Conservation (phyloP, 1,140 invertebrate species). For the Mycetomoellerius zeteki region DNA sequence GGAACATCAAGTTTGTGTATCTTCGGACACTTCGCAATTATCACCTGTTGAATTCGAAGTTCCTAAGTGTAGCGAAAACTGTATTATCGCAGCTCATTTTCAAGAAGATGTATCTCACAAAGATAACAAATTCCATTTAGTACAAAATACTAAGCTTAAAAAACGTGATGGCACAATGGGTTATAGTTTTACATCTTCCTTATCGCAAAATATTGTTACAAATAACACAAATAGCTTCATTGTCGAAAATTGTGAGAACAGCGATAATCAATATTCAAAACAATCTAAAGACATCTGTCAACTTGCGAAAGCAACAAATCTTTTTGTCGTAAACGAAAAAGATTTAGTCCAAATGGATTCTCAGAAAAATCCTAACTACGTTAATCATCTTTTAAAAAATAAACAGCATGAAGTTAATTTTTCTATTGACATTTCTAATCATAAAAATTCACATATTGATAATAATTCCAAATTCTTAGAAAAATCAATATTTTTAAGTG, state of each 20-base stretch:
- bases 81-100: neutral
- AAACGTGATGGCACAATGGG: neutral
- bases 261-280: neutral
- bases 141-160: neutral
- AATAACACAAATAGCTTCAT: neutral
- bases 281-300: neutral
- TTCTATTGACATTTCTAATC: neutral
- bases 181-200: neutral
- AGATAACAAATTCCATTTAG: neutral
- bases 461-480: neutral
- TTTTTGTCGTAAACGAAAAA: neutral
- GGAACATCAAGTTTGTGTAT: constrained; percentile 15
- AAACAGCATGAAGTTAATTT: neutral
- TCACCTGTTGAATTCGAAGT: constrained; percentile 27
- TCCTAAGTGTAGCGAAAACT: constrained; percentile 6
- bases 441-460: neutral
- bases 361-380: neutral
- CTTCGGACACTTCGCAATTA: neutral
- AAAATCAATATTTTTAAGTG: neutral
- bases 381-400: neutral
- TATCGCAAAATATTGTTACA: constrained; percentile 4
- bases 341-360: neutral
- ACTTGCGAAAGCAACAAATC: neutral
- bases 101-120: neutral
- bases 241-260: neutral